Percentiles rank a stretch among this genome's conserved stretches.
These are phyloP conservation scores for Pelmatolapia mariae DNA, from an alignment of 2,113 vertebrate genomes.

Conservation along the genomic window DNA sequence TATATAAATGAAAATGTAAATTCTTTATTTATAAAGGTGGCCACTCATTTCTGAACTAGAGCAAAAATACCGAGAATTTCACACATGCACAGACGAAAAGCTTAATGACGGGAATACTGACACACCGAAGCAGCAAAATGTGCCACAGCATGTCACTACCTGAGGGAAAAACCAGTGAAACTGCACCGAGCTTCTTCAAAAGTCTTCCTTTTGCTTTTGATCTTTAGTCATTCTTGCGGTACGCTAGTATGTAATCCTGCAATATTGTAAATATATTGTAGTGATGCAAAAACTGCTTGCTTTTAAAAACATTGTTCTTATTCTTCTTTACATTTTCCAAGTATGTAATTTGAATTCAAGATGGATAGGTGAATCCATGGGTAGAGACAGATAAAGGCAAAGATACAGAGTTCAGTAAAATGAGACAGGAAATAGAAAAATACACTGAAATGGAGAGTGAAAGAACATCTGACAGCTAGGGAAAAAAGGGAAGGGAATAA, in stretches of 20 bases:
- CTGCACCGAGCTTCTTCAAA: background rate
- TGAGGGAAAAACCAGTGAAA: background rate
- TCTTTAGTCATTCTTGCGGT: background rate
- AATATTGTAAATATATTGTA: background rate
- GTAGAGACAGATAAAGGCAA: background rate
- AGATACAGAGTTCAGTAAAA: constrained; percentile 6
- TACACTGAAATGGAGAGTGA: constrained; percentile 17
- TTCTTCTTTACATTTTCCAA: background rate
- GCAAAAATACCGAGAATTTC: background rate
- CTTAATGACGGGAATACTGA: background rate
- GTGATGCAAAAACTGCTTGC: background rate
- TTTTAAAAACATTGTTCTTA: background rate
- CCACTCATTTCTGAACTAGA: background rate
- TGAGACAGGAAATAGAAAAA: constrained; percentile 22
- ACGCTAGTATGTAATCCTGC: background rate
- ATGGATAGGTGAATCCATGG: background rate
- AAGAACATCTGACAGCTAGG: constrained; percentile 23
- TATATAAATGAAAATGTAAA: background rate
- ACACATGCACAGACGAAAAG: background rate
- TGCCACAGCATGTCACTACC: background rate
- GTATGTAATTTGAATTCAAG: background rate
- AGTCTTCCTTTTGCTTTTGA: background rate
- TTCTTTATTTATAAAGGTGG: background rate
- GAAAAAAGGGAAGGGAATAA: constrained; percentile 8
- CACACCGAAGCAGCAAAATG: constrained; percentile 4